Evolutionary conservation across 2,888 invertebrate species (phyloP).

Genomic region (Andricus curvator): DNA sequence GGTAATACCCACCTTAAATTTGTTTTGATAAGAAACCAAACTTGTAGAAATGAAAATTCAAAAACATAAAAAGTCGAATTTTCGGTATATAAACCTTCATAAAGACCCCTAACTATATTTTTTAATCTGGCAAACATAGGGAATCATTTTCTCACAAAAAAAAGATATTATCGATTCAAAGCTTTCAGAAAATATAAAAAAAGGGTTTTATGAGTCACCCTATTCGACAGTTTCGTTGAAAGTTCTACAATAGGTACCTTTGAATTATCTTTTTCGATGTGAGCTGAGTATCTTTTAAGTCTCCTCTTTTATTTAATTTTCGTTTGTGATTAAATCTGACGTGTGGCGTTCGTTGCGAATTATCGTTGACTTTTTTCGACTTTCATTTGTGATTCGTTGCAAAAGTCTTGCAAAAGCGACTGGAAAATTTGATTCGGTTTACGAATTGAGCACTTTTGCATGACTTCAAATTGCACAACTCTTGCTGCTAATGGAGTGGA

Average conservation of each 20-base stretch:
- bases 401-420: constrained; percentile 31
- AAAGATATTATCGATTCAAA: too few relatives aligned
- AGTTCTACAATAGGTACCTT: constrained; percentile 34
- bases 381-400: constrained; percentile 7
- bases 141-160: too few relatives aligned
- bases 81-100: too few relatives aligned
- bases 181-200: too few relatives aligned
- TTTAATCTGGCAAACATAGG: too few relatives aligned
- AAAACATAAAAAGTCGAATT: too few relatives aligned
- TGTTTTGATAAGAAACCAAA: too few relatives aligned
- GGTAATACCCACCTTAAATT: too few relatives aligned
- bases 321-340: constrained; percentile 25
- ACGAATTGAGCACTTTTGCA: constrained; percentile 40
- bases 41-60: too few relatives aligned
- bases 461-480: constrained; percentile 31
- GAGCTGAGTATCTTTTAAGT: constrained; percentile 33
- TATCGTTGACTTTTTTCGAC: constrained; percentile 18
- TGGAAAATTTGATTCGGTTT: constrained; percentile 27
- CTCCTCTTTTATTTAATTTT: constrained; percentile 29
- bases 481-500: constrained; percentile 28
- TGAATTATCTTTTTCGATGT: constrained; percentile 39
- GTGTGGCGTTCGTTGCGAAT: constrained; percentile 48
- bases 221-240: constrained; percentile 38
- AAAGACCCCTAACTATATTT: too few relatives aligned
- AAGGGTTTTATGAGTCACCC: too few relatives aligned